Conservation (phyloP, 2,113 vertebrate species). For the Percina caprodes region DNA sequence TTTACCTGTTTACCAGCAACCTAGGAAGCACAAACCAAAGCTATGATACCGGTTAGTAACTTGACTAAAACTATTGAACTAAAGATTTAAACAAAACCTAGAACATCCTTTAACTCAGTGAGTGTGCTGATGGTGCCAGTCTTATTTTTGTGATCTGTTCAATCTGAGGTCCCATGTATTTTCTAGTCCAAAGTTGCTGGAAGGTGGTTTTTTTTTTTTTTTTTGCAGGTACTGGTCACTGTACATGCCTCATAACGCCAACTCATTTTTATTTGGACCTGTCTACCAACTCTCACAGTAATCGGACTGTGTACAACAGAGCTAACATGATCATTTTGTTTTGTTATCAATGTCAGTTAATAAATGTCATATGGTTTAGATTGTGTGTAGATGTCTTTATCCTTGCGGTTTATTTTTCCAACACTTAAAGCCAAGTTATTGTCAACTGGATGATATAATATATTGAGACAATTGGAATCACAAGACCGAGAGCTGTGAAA, state of each 20-base stretch:
- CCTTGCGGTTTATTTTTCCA: not conserved
- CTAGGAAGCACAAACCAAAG: conserved; percentile 1
- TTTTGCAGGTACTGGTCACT: not conserved
- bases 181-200: conserved; percentile 8
- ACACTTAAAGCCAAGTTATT: not conserved
- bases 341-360: conserved; percentile 52
- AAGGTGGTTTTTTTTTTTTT: not conserved
- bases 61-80: not conserved
- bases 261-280: not conserved
- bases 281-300: not conserved
- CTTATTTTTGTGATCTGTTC: conserved; percentile 29
- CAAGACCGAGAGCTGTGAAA: not conserved
- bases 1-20: not conserved
- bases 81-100: not conserved
- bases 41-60: not conserved
- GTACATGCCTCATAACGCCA: conserved; percentile 1
- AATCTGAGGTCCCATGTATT: not conserved
- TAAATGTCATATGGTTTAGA: conserved; percentile 62
- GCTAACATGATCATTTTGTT: conserved; percentile 38
- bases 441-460: not conserved
- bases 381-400: conserved; percentile 10
- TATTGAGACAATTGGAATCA: not conserved
- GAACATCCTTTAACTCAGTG: conserved; percentile 41
- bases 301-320: conserved; percentile 24
- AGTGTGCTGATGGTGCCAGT: conserved; percentile 12